These are phyloP conservation scores for Drosophila persimilis DNA, from an alignment of 1,140 invertebrate species.

Conservation along the genomic window DNA sequence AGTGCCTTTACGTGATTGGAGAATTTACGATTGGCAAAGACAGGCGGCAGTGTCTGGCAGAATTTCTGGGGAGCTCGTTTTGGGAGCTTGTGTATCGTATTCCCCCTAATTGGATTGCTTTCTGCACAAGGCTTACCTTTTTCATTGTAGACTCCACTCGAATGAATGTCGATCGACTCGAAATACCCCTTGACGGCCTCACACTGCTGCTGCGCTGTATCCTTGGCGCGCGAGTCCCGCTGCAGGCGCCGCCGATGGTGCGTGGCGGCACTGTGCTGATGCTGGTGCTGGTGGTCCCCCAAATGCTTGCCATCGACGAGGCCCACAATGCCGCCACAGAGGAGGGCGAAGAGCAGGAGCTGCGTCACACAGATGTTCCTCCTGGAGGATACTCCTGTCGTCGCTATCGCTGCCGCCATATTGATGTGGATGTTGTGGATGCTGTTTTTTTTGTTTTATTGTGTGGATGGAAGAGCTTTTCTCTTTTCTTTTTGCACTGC, in stretches of 20 bases:
- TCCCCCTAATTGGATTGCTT: too few relatives aligned
- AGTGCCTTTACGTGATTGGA: slow-evolving; percentile 58
- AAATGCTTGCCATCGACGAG: slow-evolving; percentile 59
- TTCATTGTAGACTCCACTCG: slow-evolving; percentile 69
- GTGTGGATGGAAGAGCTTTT: background rate
- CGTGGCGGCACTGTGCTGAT: slow-evolving; percentile 65
- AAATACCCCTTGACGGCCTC: slow-evolving; percentile 73
- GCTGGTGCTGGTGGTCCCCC: slow-evolving; percentile 51
- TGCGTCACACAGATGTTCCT: slow-evolving; percentile 34
- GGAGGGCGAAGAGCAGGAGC: slow-evolving; percentile 48
- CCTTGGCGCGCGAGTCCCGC: slow-evolving; percentile 74
- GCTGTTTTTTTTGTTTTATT: background rate
- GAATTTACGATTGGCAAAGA: slow-evolving; percentile 23
- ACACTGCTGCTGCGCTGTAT: slow-evolving; percentile 66
- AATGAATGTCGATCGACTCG: slow-evolving; percentile 75
- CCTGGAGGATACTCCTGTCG: slow-evolving; percentile 17
- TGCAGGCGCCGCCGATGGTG: slow-evolving; percentile 73
- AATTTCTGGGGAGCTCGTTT: background rate
- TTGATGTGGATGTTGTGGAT: slow-evolving; percentile 26
- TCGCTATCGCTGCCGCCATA: slow-evolving; percentile 5
- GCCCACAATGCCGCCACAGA: slow-evolving; percentile 48
- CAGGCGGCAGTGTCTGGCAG: background rate
- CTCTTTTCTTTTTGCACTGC: slow-evolving; percentile 17
- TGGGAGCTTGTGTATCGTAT: too few relatives aligned
- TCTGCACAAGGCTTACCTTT: slow-evolving; percentile 54